Base-by-base conservation (phyloP, 1,140 invertebrate genomes). In the Colletes latitarsis region DNA sequence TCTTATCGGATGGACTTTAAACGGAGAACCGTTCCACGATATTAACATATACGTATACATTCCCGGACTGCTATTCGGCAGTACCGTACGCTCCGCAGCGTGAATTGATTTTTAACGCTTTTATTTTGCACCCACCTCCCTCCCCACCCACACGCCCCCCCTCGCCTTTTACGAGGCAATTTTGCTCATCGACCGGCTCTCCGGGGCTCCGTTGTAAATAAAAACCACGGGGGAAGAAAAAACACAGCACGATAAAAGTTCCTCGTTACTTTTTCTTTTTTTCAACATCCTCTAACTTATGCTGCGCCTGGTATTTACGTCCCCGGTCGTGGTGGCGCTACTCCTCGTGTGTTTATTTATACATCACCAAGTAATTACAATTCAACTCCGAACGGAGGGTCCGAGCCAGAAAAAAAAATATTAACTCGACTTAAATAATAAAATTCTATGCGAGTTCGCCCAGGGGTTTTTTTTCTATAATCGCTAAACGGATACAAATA, bases 231-330 rank as follows among this genome's bases (percentile, higher is more conserved):
- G 52, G 67, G 68, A 64, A 73, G 55, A 81, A 85, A 84, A 70
- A 77, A 84, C 77, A 75, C 77, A 58, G 60, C 60, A 79, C 77
- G 75, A 84, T 84, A 81, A 85, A 85, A 62, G 81, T 81, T 81
- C 43, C 63, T 76, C 55, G 30, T 19, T 15, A 10, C 30, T 63
- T 12, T 49, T 39, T 17, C 81, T 70, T 83, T 77, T 53, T 83
- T 80, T 73, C 74, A 60, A 72, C 66, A 57, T 43, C n/a, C 41
- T 19, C 46, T 39, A 73, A 67, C 70, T 41, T 73, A 52, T 55
- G 62, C 64, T 62, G 43, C 55, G 60, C 66, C 57, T 17, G 14
- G 67, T 85, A 85, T 85, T 85, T 84, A 84, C 84, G 55, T 73
- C 39, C 52, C 19, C n/a, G n/a, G 53, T 52, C 73, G 82, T 55